These are phyloP conservation scores for Chromobotia macracanthus DNA, from an alignment of 2,797 vertebrate genomes.

Conservation along the genomic window DNA sequence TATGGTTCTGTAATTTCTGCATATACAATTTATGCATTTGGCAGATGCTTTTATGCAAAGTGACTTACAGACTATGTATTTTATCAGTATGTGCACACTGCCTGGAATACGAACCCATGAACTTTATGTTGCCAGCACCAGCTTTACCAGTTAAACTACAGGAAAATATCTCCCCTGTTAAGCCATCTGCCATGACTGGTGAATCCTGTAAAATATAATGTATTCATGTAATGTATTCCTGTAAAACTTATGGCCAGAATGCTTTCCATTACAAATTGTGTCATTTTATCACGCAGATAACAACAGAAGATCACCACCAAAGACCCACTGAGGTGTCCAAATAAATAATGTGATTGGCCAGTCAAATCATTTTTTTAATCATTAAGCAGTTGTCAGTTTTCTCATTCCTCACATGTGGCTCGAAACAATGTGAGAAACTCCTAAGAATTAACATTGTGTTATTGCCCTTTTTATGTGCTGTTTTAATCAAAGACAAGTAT, in stretches of 20 bases:
- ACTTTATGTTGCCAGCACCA: background rate
- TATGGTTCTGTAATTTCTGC: conserved; percentile 42
- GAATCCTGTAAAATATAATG: conserved; percentile 1
- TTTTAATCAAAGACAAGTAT: conserved; percentile 45
- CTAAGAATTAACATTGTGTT: conserved; percentile 28
- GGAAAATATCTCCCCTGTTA: background rate
- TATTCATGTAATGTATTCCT: background rate
- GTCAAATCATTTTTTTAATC: conserved; percentile 52
- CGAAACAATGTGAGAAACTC: conserved; percentile 5
- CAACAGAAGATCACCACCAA: background rate
- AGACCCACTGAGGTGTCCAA: background rate
- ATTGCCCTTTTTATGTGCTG: no score
- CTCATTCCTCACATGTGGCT: background rate
- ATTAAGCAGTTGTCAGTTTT: conserved; percentile 20
- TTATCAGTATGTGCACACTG: background rate
- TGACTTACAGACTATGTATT: background rate
- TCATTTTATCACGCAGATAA: background rate
- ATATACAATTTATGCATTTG: background rate
- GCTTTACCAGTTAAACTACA: background rate
- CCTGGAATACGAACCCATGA: background rate
- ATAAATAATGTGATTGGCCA: conserved; percentile 48
- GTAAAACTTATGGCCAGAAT: no score
- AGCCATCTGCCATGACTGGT: conserved; percentile 32
- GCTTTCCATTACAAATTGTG: background rate
- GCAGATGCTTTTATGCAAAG: background rate